Percentiles rank a stretch among this genome's conserved stretches.
phyloP scores from a whole-genome alignment of 2,888 invertebrate genomes.

The Tipula lateralis region DNA sequence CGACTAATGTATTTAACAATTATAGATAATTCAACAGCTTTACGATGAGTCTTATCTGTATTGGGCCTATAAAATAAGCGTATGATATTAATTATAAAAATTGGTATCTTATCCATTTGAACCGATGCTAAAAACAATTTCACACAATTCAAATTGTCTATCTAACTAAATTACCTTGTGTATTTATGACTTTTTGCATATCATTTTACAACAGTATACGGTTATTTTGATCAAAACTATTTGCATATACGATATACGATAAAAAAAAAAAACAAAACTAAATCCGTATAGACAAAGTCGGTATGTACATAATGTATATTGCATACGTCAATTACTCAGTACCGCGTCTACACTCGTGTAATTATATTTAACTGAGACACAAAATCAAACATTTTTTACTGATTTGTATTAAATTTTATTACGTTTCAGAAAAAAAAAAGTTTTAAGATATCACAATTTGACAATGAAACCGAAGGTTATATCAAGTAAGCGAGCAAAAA shows the following conservation, averaged over 20 bases:
- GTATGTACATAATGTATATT: too few relatives aligned
- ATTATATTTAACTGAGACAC: not conserved
- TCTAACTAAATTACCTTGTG: not conserved
- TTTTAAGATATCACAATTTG: constrained; percentile 11
- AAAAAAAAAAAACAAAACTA: not conserved
- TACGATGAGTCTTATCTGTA: too few relatives aligned
- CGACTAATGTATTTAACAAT: too few relatives aligned
- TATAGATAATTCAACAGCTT: too few relatives aligned
- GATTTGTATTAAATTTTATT: not conserved
- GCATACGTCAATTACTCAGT: not conserved
- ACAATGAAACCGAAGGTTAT: constrained; percentile 24
- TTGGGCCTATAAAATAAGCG: too few relatives aligned
- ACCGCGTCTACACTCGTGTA: not conserved
- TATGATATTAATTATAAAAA: too few relatives aligned
- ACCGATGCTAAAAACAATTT: too few relatives aligned
- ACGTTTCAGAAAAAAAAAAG: not conserved
- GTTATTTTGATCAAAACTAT: not conserved
- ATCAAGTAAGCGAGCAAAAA: not conserved
- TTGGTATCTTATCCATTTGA: too few relatives aligned
- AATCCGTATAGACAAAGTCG: not conserved
- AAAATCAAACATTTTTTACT: not conserved
- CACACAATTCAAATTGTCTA: too few relatives aligned
- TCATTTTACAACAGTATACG: not conserved
- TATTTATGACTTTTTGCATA: not conserved
- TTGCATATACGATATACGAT: not conserved